Evolutionary conservation across 2,797 vertebrate species (phyloP).

Genomic region (Myripristis murdjan): DNA sequence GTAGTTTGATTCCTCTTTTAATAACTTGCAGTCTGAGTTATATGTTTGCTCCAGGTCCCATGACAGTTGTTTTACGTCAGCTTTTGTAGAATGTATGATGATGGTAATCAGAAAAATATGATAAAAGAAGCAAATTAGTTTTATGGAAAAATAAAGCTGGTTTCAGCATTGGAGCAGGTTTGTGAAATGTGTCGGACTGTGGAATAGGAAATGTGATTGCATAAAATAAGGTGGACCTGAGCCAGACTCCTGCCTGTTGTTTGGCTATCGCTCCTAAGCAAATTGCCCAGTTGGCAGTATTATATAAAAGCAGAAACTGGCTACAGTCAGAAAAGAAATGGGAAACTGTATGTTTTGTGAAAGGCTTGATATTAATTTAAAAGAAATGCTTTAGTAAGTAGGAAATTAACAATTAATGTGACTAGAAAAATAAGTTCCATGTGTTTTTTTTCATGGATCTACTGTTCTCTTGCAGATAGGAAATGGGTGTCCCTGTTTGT

Average conservation of each 20-base stretch:
- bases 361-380: too few relatives aligned
- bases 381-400: neutral
- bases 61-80: slow-evolving; percentile 39
- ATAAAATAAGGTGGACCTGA: slow-evolving; percentile 8
- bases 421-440: too few relatives aligned
- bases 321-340: neutral
- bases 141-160: slow-evolving; percentile 25
- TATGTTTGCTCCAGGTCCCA: slow-evolving; percentile 27
- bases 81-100: slow-evolving; percentile 41
- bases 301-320: neutral
- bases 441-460: too few relatives aligned
- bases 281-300: slow-evolving; percentile 1
- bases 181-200: slow-evolving; percentile 17
- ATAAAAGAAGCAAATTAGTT: slow-evolving; percentile 41
- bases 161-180: slow-evolving; percentile 13
- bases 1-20: slow-evolving; percentile 5
- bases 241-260: slow-evolving; percentile 18
- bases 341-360: neutral
- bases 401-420: too few relatives aligned
- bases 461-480: neutral
- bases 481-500: slow-evolving; percentile 15
- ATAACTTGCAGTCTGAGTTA: slow-evolving; percentile 34
- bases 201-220: slow-evolving; percentile 29
- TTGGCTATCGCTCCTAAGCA: slow-evolving; percentile 7
- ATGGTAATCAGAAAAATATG: slow-evolving; percentile 51